These are phyloP conservation scores for Agrochola macilenta DNA, from an alignment of 2,888 invertebrate species.

Conservation along the genomic window DNA sequence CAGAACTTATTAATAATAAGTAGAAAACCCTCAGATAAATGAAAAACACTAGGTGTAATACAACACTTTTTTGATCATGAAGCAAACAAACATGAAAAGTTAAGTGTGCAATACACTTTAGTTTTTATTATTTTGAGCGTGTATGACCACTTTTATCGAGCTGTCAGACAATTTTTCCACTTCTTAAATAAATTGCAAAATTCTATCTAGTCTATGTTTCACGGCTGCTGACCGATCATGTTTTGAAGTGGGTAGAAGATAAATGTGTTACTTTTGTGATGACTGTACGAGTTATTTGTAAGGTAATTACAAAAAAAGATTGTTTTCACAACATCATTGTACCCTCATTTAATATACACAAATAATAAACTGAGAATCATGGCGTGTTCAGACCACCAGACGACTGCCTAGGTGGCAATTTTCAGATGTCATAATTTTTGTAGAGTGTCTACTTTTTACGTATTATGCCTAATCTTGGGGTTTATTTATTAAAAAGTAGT, in stretches of 20 bases:
- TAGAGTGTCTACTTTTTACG: slow-evolving; percentile 60
- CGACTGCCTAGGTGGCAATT: slow-evolving; percentile 88
- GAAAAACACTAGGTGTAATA: neutral
- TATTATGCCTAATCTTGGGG: slow-evolving; percentile 18
- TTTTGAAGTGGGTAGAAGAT: slow-evolving; percentile 88
- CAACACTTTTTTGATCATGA: neutral
- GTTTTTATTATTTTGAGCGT: neutral
- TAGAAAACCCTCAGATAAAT: neutral
- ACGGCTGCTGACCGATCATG: slow-evolving; percentile 87
- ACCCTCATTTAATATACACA: slow-evolving; percentile 35
- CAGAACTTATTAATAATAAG: neutral
- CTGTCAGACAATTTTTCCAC: slow-evolving; percentile 54
- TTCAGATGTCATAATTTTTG: slow-evolving; percentile 81
- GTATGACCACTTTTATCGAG: slow-evolving; percentile 19
- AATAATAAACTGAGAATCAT: slow-evolving; percentile 49
- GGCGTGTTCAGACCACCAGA: slow-evolving; percentile 63
- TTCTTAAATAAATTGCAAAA: slow-evolving; percentile 56
- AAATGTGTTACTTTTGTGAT: slow-evolving; percentile 89
- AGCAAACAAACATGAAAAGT: neutral
- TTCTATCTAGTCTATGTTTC: slow-evolving; percentile 71
- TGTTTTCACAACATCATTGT: slow-evolving; percentile 39
- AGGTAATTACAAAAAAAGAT: slow-evolving; percentile 80
- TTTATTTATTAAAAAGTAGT: slow-evolving; percentile 13
- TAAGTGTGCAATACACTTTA: neutral
- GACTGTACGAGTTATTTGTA: slow-evolving; percentile 87